Evolutionary conservation across 2,113 vertebrate genomes (phyloP), one percentile per base, ranked within the genome.

Genomic region (Gymnogyps californianus): DNA sequence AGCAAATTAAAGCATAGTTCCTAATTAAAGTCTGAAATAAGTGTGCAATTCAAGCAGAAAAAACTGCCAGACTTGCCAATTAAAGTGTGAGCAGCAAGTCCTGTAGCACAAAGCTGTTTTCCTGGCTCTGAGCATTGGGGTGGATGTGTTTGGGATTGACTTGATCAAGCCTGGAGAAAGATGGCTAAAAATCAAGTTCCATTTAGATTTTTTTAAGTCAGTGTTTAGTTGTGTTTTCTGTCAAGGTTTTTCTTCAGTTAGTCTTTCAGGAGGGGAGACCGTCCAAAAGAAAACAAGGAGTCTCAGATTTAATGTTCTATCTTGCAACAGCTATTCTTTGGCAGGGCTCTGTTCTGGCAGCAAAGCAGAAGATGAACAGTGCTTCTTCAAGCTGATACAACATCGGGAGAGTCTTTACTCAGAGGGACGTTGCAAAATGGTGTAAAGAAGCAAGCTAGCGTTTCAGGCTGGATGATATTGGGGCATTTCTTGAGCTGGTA

Each of bases 331-430:
- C 66, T 93, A 9, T 95, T 81, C 51, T 75, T 91, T 97, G 94
- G 92, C 94, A 92, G 51, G 21, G 36, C 71, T 96, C 31, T 76
- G 51, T n/a, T 87, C 89, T 97, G 92, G 92, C 96, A 89, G 49
- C 32, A 34, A 38, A 83, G n/a, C 44, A 24, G 24, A 16, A 42
- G 87, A 75, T 78, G 89, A 92, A 83, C 11, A 4, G 70, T 28
- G 64, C 59, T 93, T 69, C 87, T 79, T 94, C 44, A 57, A 54
- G 82, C 25, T 11, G 13, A 52, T 66, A 29, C 11, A 65, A 52
- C 49, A 7, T 13, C 7, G 3, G 21, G 34, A 59, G 32, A 64
- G 7, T 49, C 28, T 83, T 90, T 69, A 21, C 21, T 89, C 46
- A 54, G 67, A 81, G 9, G 62, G 76, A 75, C 14, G 6, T 47